A percentile compares a stretch with the other conserved stretches of the same genome.
Conservation (phyloP, 2,797 vertebrate species). For the Silurus lanzhouensis region DNA sequence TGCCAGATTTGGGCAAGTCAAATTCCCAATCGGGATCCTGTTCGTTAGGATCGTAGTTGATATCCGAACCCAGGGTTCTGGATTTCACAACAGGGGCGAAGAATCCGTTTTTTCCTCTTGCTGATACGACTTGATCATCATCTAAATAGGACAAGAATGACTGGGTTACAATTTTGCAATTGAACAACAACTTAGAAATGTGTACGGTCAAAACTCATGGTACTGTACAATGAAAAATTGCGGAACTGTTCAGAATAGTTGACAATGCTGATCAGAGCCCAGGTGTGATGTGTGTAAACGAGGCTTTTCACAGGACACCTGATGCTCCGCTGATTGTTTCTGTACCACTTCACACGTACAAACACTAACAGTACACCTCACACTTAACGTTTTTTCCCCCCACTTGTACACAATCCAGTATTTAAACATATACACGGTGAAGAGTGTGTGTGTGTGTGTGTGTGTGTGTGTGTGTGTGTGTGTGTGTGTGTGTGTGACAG, state of each 20-base stretch:
- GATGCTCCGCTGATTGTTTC: background rate
- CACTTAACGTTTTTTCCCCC: background rate
- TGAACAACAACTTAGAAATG: background rate
- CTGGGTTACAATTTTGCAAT: too few relatives aligned
- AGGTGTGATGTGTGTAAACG: slow-evolving; percentile 16
- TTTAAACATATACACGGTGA: slow-evolving; percentile 20
- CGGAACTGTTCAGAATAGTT: background rate
- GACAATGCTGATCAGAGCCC: background rate
- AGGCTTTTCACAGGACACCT: slow-evolving; percentile 12
- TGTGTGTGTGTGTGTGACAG: background rate
- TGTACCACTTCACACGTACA: slow-evolving; percentile 14
- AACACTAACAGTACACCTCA: background rate
- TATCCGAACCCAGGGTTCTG: slow-evolving; percentile 81
- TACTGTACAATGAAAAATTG: background rate
- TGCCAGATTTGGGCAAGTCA: slow-evolving; percentile 73
- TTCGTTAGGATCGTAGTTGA: slow-evolving; percentile 83
- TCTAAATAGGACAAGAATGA: slow-evolving; percentile 60
- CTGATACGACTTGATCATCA: slow-evolving; percentile 79
- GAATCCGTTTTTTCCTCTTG: slow-evolving; percentile 77
- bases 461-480: background rate
- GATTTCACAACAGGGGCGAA: slow-evolving; percentile 85
- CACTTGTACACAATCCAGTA: slow-evolving; percentile 15
- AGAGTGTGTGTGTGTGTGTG: background rate
- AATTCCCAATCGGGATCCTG: slow-evolving; percentile 85
- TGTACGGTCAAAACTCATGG: background rate